These are phyloP conservation scores for Goniozus legneri DNA, from an alignment of 1,140 invertebrate genomes.

Conservation along the genomic window DNA sequence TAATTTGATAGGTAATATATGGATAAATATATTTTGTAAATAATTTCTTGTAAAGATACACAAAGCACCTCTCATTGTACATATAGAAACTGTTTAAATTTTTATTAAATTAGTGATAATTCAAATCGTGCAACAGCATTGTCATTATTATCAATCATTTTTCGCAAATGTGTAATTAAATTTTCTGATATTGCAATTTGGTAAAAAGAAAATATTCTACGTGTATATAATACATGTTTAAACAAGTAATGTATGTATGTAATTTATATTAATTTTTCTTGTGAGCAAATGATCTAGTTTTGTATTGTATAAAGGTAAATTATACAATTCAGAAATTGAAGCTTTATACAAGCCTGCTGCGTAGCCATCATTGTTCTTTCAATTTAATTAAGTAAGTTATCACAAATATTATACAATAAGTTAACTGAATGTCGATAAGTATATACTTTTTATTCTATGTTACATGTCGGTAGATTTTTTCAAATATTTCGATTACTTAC, in stretches of 20 bases:
- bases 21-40: constrained; percentile 54
- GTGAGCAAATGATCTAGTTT: constrained; percentile 45
- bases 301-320: constrained; percentile 42
- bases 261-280: constrained; percentile 37
- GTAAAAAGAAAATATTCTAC: constrained; percentile 17
- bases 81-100: constrained; percentile 45
- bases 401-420: too few species aligned
- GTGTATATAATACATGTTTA: constrained; percentile 28
- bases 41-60: constrained; percentile 51
- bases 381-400: neutral
- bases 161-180: constrained; percentile 32
- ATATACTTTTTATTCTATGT: neutral
- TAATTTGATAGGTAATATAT: constrained; percentile 53
- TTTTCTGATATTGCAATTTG: constrained; percentile 26
- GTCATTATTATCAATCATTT: constrained; percentile 36
- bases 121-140: constrained; percentile 37
- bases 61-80: constrained; percentile 41
- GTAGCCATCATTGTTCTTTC: constrained; percentile 23
- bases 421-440: neutral
- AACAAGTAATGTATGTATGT: constrained; percentile 29
- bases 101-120: constrained; percentile 46
- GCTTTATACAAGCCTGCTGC: constrained; percentile 21
- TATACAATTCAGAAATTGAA: constrained; percentile 29
- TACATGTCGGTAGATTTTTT: neutral
- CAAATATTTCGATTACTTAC: neutral